These are phyloP conservation scores for Dione juno DNA, from an alignment of 2,888 invertebrate species.

Conservation along the genomic window DNA sequence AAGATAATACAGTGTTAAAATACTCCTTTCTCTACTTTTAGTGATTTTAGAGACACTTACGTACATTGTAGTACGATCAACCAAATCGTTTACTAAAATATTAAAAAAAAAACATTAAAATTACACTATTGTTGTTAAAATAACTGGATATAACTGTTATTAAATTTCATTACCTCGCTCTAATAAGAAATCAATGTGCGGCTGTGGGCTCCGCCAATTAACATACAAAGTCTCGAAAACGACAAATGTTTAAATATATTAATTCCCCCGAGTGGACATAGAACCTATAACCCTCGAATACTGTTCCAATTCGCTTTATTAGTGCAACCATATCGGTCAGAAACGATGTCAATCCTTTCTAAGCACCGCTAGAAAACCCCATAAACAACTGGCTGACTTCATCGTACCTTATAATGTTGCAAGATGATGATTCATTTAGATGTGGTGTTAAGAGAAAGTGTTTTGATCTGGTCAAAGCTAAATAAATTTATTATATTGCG, in stretches of 20 bases:
- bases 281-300: background rate
- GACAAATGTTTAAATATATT: too few relatives aligned
- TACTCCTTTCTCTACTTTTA: background rate
- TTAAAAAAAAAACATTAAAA: too few relatives aligned
- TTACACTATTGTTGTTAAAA: too few relatives aligned
- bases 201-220: too few relatives aligned
- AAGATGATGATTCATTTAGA: constrained; percentile 28
- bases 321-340: constrained; percentile 37
- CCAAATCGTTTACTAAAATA: too few relatives aligned
- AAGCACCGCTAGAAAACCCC: constrained; percentile 44
- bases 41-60: too few relatives aligned
- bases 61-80: too few relatives aligned
- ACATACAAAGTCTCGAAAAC: too few relatives aligned
- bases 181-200: too few relatives aligned
- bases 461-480: background rate
- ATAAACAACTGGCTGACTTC: constrained; percentile 43
- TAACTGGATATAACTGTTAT: too few relatives aligned
- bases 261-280: background rate
- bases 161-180: too few relatives aligned
- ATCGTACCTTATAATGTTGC: constrained; percentile 34
- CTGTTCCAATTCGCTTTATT: background rate
- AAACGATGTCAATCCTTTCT: constrained; percentile 45
- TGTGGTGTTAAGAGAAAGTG: background rate
- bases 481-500: too few relatives aligned
- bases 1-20: background rate